phyloP scores from a whole-genome alignment of 2,888 invertebrate species.

The Dynastes maya region DNA sequence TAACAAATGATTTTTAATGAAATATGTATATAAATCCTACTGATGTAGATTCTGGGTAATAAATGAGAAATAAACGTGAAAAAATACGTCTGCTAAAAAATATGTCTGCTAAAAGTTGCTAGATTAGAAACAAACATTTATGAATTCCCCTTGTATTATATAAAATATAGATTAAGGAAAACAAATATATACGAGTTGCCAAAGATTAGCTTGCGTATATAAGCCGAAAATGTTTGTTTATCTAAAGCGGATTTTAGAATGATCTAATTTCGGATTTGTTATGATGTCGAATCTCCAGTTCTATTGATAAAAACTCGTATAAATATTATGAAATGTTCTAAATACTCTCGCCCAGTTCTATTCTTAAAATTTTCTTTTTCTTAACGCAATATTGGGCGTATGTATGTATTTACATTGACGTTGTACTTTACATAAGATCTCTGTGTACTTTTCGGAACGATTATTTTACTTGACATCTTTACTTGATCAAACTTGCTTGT shows the following conservation, averaged over 20 bases:
- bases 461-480: not conserved
- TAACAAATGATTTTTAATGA: too few relatives aligned
- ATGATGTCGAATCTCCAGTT: constrained; percentile 9
- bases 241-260: not conserved
- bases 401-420: too few relatives aligned
- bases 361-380: constrained; percentile 7
- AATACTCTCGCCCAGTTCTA: constrained; percentile 11
- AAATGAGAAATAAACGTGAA: too few relatives aligned
- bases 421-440: too few relatives aligned
- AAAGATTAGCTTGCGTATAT: not conserved
- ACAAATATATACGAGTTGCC: too few relatives aligned
- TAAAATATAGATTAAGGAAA: too few relatives aligned
- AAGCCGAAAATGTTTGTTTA: constrained; percentile 6
- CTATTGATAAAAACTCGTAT: constrained; percentile 26
- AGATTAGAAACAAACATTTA: too few relatives aligned
- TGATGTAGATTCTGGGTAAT: too few relatives aligned
- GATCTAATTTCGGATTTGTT: constrained; percentile 26
- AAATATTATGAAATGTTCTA: constrained; percentile 34
- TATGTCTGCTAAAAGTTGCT: too few relatives aligned
- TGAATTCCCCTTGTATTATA: too few relatives aligned
- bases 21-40: too few relatives aligned
- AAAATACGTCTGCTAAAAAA: too few relatives aligned
- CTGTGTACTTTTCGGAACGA: not conserved
- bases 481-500: not conserved
- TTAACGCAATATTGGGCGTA: not conserved